These are phyloP conservation scores for Vicugna pacos DNA, from an alignment of 2,113 vertebrate genomes.

Conservation along the genomic window DNA sequence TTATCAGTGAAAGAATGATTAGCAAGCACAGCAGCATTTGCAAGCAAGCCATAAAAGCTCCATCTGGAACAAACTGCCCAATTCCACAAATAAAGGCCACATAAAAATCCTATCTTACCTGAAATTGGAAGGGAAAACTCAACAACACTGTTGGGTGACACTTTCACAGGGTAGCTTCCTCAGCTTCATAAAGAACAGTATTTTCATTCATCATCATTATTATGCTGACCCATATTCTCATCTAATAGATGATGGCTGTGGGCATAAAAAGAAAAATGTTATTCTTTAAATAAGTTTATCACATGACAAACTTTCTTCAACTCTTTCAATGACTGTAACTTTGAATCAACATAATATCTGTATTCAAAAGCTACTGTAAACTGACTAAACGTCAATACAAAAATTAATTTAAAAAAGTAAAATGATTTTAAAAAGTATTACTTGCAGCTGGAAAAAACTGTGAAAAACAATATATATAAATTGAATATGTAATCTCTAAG, in stretches of 20 bases:
- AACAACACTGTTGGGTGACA: not conserved
- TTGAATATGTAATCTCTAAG: not conserved
- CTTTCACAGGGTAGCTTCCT: not conserved
- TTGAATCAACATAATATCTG: slow-evolving; percentile 16
- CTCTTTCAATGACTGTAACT: slow-evolving; percentile 27
- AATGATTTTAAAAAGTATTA: not conserved
- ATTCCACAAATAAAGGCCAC: slow-evolving; percentile 49
- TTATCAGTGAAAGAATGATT: slow-evolving; percentile 64
- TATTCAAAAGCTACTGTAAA: not conserved
- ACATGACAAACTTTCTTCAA: not conserved
- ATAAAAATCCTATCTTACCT: slow-evolving; percentile 64
- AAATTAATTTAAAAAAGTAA: no score
- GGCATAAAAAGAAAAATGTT: slow-evolving; percentile 8
- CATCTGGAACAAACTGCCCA: slow-evolving; percentile 59
- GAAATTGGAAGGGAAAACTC: slow-evolving; percentile 45
- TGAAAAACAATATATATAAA: not conserved
- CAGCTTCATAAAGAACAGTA: slow-evolving; percentile 7
- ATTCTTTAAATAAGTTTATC: not conserved
- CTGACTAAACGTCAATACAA: no score
- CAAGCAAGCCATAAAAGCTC: slow-evolving; percentile 58
- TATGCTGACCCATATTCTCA: not conserved
- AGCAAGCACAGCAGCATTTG: slow-evolving; percentile 48
- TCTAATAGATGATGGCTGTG: not conserved
- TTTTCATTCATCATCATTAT: not conserved
- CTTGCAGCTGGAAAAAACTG: not conserved